A percentile compares a stretch with the other conserved stretches of the same genome.
phyloP scores from a whole-genome alignment of 1,140 invertebrate species.

The Phymorhynchus buccinoides region DNA sequence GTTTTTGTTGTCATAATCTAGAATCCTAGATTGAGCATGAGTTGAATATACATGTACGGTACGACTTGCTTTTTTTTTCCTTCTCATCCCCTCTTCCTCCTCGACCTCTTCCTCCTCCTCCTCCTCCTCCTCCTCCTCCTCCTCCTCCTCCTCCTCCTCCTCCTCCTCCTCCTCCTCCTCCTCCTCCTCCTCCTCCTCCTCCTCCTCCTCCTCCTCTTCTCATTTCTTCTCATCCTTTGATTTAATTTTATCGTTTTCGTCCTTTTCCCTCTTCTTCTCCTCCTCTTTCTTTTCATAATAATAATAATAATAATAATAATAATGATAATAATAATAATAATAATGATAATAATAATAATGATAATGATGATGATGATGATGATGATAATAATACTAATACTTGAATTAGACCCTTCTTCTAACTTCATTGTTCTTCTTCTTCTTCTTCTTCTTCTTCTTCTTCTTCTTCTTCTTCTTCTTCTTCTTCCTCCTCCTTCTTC shows the following conservation, averaged over 20 bases:
- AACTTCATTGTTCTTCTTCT: neutral
- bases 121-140: neutral
- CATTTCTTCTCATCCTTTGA: neutral
- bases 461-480: neutral
- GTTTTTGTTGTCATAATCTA: neutral
- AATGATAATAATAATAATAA: neutral
- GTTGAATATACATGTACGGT: too few species aligned
- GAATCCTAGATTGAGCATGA: neutral
- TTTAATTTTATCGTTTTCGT: neutral
- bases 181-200: neutral
- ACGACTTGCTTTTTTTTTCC: neutral
- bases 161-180: neutral
- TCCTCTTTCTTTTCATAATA: neutral
- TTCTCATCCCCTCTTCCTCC: neutral
- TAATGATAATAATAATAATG: too few species aligned
- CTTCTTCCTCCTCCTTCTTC: neutral
- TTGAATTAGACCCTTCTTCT: too few species aligned
- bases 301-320: neutral
- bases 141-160: neutral
- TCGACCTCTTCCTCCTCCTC: neutral
- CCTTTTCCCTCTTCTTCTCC: neutral
- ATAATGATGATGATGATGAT: too few species aligned
- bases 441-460: conserved; percentile 16
- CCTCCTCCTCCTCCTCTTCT: neutral
- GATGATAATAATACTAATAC: too few species aligned